Conservation (phyloP, 2,888 invertebrate genomes). For the Acanthoscelides obtectus region DNA sequence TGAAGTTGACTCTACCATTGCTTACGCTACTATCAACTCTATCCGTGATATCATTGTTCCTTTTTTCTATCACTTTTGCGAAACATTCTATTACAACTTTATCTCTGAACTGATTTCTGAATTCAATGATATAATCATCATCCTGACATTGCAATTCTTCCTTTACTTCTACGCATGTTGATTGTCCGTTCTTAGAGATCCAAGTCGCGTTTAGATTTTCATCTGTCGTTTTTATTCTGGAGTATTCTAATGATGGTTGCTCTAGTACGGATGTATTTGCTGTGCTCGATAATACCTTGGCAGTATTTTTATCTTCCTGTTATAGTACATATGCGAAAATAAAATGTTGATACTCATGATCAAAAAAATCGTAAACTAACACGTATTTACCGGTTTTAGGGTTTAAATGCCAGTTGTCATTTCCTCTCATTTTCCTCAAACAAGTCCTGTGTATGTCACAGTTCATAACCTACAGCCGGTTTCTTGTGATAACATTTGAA, state of each 20-base stretch:
- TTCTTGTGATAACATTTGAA: too few relatives aligned
- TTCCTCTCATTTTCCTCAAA: too few relatives aligned
- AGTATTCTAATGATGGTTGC: conserved; percentile 6
- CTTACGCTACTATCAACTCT: conserved; percentile 8
- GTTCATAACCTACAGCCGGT: too few relatives aligned
- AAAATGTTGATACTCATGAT: neutral
- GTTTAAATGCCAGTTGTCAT: too few relatives aligned
- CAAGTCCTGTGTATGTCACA: too few relatives aligned
- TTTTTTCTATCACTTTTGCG: conserved; percentile 12
- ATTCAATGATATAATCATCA: conserved; percentile 20
- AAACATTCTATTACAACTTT: conserved; percentile 26
- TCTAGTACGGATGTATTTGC: conserved; percentile 1
- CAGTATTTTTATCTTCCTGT: neutral
- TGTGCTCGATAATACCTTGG: conserved; percentile 11
- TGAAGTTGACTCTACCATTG: conserved; percentile 23
- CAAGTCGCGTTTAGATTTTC: conserved; percentile 14
- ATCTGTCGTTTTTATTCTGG: conserved; percentile 9
- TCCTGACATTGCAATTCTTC: conserved; percentile 11
- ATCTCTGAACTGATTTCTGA: conserved; percentile 30
- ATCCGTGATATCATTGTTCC: conserved; percentile 5
- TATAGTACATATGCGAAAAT: neutral
- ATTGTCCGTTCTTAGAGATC: conserved; percentile 18
- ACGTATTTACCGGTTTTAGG: too few relatives aligned
- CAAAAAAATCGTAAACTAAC: too few relatives aligned
- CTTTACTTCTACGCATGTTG: conserved; percentile 12